Evolutionary conservation across 2,113 vertebrate genomes (phyloP), one percentile per base, ranked within the genome.

Genomic region (Eulacestoma nigropectus): DNA sequence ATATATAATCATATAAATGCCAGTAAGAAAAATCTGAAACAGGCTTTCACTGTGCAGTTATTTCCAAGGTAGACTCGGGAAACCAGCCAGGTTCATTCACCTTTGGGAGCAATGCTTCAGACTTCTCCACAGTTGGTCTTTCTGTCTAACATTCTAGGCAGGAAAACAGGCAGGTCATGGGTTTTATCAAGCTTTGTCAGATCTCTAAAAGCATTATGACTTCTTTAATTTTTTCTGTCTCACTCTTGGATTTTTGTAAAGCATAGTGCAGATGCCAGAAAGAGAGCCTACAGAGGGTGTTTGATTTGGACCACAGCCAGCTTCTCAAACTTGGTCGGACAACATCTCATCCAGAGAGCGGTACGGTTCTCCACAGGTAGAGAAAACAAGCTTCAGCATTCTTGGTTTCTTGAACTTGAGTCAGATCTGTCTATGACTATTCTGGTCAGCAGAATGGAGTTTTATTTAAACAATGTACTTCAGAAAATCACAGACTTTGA

Each of bases 1-100:
- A 91, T 95, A 96, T 69, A 93, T 91, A 93, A 95, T 78, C 91
- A 74, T 83, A 94, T 93, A 96, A 92, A 95, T 81, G 79, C 57
- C 85, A 89, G 47, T 56, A 92, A 84, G 64, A 90, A 93, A 95
- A 92, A 92, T 89, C 64, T 95, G 84, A 87, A 89, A 64, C 62
- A 90, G 53, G 25, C 50, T 73, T 93, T 91, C 2, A 4, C 42
- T 77, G 8, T 67, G 49, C 62, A 65, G 50, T 52, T 78, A 79
- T 87, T 97, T 90, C 57, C 69, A 89, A 7, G 33, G 55, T 33
- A 87, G 80, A 49, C 23, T 60, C 0, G 6, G 93, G 91, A 96
- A 95, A 86, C 6, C 47, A 85, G 75, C 91, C 92, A 96, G 90
- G 4, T 56, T 32, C 32, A 10, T 69, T 84, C 77, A 69, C 74